Base-by-base conservation (phyloP, 2,113 vertebrate species). In the Oryzias melastigma region DNA sequence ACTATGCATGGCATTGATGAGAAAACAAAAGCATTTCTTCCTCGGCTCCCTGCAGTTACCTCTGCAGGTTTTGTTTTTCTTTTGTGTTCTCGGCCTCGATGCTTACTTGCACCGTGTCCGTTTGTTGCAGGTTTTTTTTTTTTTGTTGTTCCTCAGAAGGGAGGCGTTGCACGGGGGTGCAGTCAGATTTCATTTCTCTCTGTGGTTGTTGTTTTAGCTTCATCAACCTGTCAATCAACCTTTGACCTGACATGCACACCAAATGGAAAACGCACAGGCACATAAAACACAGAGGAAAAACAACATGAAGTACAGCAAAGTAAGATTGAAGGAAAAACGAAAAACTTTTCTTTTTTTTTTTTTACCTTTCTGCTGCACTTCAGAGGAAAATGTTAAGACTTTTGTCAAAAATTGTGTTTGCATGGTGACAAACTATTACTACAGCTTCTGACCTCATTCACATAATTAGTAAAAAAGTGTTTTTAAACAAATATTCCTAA, bases 1-100 rank as follows among this genome's bases (percentile, higher is more conserved):
- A 85, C 62, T 83, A 86, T 87, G 81, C 61, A 87, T 81, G 82
- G 54, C 66, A 84, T 84, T 51, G 73, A 81, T 83, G 72, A 77
- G 65, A 73, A 61, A 81, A 70, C 58, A 85, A 75, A 75, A 57
- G 41, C 56, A 57, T 46, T 52, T 58, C 77, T 71, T 68, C 53
- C 58, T 53, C 48, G 62, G 68, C 61, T 82, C 44, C 57, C 62
- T 58, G 68, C 19, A 1, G 22, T 73, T 59, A 54, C 61, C 81
- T 67, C 71, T 15, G 14, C 77, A 85, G 84, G 86, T 46, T 14
- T 66, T 80, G 76, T 79, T 77, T 65, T 75, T 77, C 74, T 82
- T 27, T 27, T 79, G 72, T 84, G 85, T 74, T 74, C 80, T 76
- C 49, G 54, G 76, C 53, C 51, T 20, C 2, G 54, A 68, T 68